Evolutionary conservation across 2,113 vertebrate species (phyloP), one percentile per base, ranked within the genome.

Genomic region (Corythaixoides concolor): DNA sequence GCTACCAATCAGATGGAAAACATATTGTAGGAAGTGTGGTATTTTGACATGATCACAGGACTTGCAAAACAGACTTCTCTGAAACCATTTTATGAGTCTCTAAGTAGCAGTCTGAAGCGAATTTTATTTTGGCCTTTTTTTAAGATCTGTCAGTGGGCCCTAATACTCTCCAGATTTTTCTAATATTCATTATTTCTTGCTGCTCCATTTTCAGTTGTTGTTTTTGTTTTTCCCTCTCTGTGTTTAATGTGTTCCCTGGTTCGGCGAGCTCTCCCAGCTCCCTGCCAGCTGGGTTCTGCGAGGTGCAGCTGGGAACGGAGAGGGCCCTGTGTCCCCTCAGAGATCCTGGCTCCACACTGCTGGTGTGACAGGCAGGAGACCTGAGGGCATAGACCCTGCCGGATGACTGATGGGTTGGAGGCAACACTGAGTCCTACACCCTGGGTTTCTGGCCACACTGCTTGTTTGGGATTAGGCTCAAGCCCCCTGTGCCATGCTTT

Each of bases 111-210:
- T 90, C 81, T 95, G 59, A 95, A 96, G 53, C 59, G 35, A 83
- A 55, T 93, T 96, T 96, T 85, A 69, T 87, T 96, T 68, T 52
- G 47, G 24, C 20, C 26, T 67, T 74, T 93, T 82, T 30, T 80
- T 50, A 89, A 95, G 85, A 55, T 52, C 78, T 78, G 50, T 88
- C 76, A 89, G 56, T 93, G 62, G 59, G 33, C 33, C 75, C 45
- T 96, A 93, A 95, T 95, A 69, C 60, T 69, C 77, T 95, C 96
- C 96, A 97, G 86, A 97, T 97, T 97, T 97, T 97, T 93, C 88
- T 90, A 53, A 72, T 19, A 70, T 82, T 70, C 89, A 18, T 95
- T 50, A 95, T 96, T 95, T 92, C 84, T 88, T 91, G 62, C 55
- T 88, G 78, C 75, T 68, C 69, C 8, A 1, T 86, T 96, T 96